Evolutionary conservation across 2,113 vertebrate species (phyloP).

Genomic region (Ardeotis arabs): DNA sequence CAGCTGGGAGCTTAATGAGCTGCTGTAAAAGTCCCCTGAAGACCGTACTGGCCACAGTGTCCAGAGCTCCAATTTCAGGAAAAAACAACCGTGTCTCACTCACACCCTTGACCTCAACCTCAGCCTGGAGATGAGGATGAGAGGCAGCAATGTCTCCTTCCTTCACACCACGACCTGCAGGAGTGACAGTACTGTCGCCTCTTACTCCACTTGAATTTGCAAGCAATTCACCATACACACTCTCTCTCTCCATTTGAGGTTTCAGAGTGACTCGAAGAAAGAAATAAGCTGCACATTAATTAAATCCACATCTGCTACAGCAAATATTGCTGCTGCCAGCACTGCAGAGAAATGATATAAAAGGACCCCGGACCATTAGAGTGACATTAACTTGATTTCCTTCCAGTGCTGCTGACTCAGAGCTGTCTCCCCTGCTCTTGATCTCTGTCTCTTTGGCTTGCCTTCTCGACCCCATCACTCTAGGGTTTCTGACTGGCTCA

Average conservation of each 20-base stretch:
- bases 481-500: not conserved
- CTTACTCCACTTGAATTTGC: not conserved
- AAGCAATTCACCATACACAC: not conserved
- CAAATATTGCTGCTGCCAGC: conserved; percentile 39
- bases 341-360: conserved; percentile 25
- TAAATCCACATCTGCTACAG: conserved; percentile 44
- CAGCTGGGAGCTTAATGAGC: not conserved
- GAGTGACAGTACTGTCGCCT: not conserved
- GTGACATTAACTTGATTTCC: conserved; percentile 27
- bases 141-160: not conserved
- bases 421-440: not conserved
- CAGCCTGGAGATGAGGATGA: not conserved
- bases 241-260: not conserved
- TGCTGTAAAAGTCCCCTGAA: not conserved
- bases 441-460: not conserved
- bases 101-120: not conserved
- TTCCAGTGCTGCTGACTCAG: conserved; percentile 20
- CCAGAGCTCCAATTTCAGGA: not conserved
- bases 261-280: conserved; percentile 13
- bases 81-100: not conserved
- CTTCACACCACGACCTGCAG: not conserved
- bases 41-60: not conserved
- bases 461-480: not conserved
- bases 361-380: not conserved
- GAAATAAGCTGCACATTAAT: conserved; percentile 25